Base-by-base conservation (phyloP, 2,797 vertebrate genomes). In the Acanthis flammea region DNA sequence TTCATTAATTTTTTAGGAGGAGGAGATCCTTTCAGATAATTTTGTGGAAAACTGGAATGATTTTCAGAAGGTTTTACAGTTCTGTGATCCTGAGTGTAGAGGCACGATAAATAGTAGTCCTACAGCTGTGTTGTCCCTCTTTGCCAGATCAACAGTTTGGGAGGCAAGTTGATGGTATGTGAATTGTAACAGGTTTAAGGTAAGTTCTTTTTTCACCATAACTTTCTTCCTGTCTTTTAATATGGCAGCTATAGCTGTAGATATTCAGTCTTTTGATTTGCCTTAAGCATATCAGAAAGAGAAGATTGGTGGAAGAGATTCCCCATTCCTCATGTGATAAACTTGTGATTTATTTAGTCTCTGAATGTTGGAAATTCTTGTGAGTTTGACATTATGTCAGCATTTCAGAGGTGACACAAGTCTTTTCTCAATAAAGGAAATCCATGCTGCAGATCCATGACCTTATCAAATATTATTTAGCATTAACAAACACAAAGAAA, bases 111-210 rank as follows among this genome's bases (percentile, higher is more conserved):
- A 53, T 31, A 93, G 53, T 90, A 81, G 35, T 97, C 53, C 72
- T 98, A 48, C 94, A 77, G 14, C 37, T 84, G 1, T 96, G 88
- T 54, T 97, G 96, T 66, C 89, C 95, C 3, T 86, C 92, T 70
- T 78, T 98, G 62, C 95, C 97, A 9, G 93, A 96, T 16, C 90
- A 97, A 24, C 92, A 97, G 14, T 92, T 97, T 73, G 68, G 92
- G 19, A 97, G 92, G 97, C 98, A 96, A 97, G 97, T 57, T 63
- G 48, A 61, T 57, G 37, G 22, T 21, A 7, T 48, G 12, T 44
- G 73, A 72, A 17, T 60, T 41, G 19, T 35, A 65, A 33, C 16
- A 71, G 18, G 47, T 78, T 86, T 76, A 50, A 74, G 25, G 14
- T 53, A 51, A 73, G n/a, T 89, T 48, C 45, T 86, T 95, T 50